These are phyloP conservation scores for Triops cancriformis DNA, from an alignment of 1,140 invertebrate species.

Conservation along the genomic window DNA sequence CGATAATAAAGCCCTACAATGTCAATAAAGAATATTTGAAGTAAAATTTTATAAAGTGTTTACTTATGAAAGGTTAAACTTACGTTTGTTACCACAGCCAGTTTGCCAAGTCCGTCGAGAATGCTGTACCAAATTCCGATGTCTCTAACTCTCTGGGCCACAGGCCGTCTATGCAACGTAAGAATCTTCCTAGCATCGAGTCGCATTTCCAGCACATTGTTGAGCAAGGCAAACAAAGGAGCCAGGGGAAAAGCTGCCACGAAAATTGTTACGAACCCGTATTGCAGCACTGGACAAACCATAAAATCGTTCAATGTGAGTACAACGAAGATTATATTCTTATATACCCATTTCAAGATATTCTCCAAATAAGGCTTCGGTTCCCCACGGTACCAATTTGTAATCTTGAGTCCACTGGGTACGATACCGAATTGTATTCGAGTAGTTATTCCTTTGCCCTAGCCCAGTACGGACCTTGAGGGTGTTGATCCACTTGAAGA, in stretches of 20 bases:
- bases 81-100: conserved; percentile 90
- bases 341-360: conserved; percentile 37
- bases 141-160: conserved; percentile 70
- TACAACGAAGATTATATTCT: conserved; percentile 18
- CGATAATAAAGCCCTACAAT: conserved; percentile 90
- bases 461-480: conserved; percentile 49
- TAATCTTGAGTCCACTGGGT: conserved; percentile 86
- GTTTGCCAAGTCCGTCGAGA: conserved; percentile 75
- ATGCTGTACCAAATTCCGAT: conserved; percentile 91
- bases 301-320: background rate
- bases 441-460: conserved; percentile 34
- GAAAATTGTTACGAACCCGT: conserved; percentile 84
- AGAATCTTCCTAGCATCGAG: conserved; percentile 79
- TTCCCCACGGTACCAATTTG: conserved; percentile 76
- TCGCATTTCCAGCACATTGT: conserved; percentile 82
- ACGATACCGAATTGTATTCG: conserved; percentile 29
- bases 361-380: conserved; percentile 87
- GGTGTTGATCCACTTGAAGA: conserved; percentile 63
- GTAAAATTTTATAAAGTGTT: conserved; percentile 36
- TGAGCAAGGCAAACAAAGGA: conserved; percentile 75
- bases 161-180: conserved; percentile 71
- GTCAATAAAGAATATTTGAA: conserved; percentile 26
- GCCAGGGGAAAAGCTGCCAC: conserved; percentile 82
- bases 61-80: conserved; percentile 38
- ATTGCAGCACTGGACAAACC: conserved; percentile 62